Evolutionary conservation across 2,113 vertebrate genomes (phyloP), one percentile per base, ranked within the genome.

Genomic region (Esox niger): DNA sequence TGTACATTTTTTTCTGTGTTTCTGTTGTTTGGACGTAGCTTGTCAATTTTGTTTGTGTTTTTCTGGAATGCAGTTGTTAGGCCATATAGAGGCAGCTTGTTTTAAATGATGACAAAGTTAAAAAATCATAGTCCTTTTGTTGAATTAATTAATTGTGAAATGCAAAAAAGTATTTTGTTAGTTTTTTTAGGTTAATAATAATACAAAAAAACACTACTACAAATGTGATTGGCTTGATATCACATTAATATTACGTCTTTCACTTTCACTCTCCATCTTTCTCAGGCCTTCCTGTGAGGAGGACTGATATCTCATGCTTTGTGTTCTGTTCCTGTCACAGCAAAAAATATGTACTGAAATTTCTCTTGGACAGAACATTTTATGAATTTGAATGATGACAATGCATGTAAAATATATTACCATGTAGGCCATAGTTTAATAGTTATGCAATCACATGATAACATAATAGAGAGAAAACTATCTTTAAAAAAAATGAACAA

Each of bases 211-310:
- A n/a, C n/a, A n/a, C n/a, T n/a, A 54, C 66, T 60, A 85, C 88
- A 79, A 74, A 79, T 88, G 79, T 62, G 74, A 85, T 75, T 82
- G 74, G 77, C 80, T 85, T 77, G 77, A 87, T 90, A 80, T 74
- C 81, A 80, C 87, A 85, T 79, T 74, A 79, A 66, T 87, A 87
- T 89, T 88, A 77, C 88, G 83, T 79, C 83, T 87, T 88, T 87
- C 68, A 76, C 83, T 83, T 87, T 90, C 90, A 87, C 84, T 83
- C 74, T 84, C 88, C 87, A 83, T 43, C 38, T 43, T 78, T 82
- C 78, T 90, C 85, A 91, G 88, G 90, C 91, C 90, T 92, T 91
- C 88, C 79, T 88, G 87, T 89, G 89, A 92, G 88, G 85, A 13
- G 35, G 43, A 62, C 21, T 26, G 82, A 77, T 6, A 52, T 21